Base-by-base conservation (phyloP, 2,888 invertebrate species). In the Nyleta sp. region DNA sequence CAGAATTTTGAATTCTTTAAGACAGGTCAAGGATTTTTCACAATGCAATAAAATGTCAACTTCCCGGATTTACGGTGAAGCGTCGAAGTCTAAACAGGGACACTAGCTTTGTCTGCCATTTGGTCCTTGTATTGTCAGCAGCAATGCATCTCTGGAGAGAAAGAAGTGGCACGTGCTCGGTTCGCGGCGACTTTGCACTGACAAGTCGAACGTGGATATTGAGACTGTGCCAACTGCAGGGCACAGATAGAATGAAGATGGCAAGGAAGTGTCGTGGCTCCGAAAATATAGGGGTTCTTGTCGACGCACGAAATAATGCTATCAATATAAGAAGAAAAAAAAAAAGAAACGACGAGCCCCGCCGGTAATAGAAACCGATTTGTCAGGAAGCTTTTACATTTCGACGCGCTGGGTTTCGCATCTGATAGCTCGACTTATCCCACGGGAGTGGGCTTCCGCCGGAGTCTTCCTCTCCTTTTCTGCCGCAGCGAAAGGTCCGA, bases 321-420 rank as follows among this genome's bases (percentile, higher is more conserved):
- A 87, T 87, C 87, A 84, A 87, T 87, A 87, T 86, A 84, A 84
- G 83, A 40, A 82, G 77, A 78, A 74, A 77, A 79, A 82, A 76
- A 73, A 72, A 67, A 60, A 81, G 73, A 70, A 67, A 59, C 64
- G 81, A 83, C 82, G 81, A 82, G 65, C 55, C 48, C 75, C 70
- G 67, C 33, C 80, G 82, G 87, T 87, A 87, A 87, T 87, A 87
- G 87, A 87, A 87, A 87, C 83, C 87, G 87, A 87, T 87, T 87
- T 87, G 87, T 87, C 87, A 87, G 85, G 86, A 82, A 84, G 87
- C 87, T 85, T 87, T 87, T 87, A 87, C 87, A 87, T 87, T 87
- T 87, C 87, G 84, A 85, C 87, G 85, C 85, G 81, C 80, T 72
- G 84, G 84, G 80, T 83, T 83, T 84, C 82, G 81, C 83, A 86